Conservation (phyloP, 2,888 invertebrate species). For the Diaphora mendica region DNA sequence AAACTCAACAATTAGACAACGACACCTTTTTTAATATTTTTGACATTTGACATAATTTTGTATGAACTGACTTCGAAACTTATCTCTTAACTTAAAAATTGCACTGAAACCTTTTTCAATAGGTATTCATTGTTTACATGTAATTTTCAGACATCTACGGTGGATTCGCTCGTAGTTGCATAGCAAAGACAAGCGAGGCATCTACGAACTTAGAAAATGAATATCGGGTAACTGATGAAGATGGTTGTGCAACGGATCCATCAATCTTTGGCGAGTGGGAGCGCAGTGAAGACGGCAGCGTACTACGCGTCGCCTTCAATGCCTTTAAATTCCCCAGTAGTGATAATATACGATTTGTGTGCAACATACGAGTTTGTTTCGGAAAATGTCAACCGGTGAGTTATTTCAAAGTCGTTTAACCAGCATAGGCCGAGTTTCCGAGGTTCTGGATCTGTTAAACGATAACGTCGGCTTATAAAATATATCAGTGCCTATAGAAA, state of each 20-base stretch:
- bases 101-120: background rate
- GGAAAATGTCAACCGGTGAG: conserved; percentile 97
- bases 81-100: background rate
- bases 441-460: background rate
- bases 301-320: conserved; percentile 95
- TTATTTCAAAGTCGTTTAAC: background rate
- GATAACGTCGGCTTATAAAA: background rate
- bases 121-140: background rate
- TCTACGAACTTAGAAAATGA: conserved; percentile 92
- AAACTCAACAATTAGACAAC: background rate
- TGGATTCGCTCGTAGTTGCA: conserved; percentile 96
- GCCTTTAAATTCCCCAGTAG: conserved; percentile 98
- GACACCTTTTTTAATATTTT: background rate
- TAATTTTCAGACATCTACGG: conserved; percentile 92
- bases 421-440: background rate
- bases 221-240: conserved; percentile 96
- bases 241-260: conserved; percentile 97
- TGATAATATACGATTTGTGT: conserved; percentile 97
- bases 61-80: no score
- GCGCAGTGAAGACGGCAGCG: conserved; percentile 94
- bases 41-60: no score
- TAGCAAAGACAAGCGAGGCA: conserved; percentile 96
- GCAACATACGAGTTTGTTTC: conserved; percentile 97
- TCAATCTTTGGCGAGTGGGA: conserved; percentile 98
- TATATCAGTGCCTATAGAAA: background rate